A percentile compares a stretch with the other conserved stretches of the same genome.
phyloP scores from a whole-genome alignment of 2,797 vertebrate species.

The Cercopithecus petaurista region DNA sequence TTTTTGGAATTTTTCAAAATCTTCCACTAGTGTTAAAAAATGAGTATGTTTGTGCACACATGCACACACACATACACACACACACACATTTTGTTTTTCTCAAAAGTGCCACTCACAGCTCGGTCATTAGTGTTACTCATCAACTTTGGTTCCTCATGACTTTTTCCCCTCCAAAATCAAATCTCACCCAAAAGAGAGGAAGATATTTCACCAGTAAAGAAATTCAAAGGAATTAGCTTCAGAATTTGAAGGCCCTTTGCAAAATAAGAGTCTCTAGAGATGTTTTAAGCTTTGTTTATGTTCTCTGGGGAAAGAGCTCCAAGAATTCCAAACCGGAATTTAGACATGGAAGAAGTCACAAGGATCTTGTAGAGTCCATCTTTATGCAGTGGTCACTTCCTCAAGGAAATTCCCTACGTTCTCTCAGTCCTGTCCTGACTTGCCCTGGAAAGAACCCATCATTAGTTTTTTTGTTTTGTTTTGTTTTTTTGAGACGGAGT shows the following conservation, averaged over 20 bases:
- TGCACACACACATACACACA: not conserved
- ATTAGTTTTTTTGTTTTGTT: not conserved
- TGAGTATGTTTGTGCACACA: no score
- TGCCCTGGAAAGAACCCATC: not conserved
- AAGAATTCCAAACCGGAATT: conserved; percentile 6
- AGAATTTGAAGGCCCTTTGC: not conserved
- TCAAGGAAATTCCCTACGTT: not conserved
- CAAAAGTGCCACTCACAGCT: not conserved
- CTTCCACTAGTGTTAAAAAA: not conserved
- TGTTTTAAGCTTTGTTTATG: not conserved
- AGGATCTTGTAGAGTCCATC: not conserved
- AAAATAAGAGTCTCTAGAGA: not conserved
- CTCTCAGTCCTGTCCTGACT: not conserved
- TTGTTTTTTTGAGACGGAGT: not conserved
- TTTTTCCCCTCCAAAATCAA: not conserved
- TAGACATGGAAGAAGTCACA: not conserved
- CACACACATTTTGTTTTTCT: not conserved
- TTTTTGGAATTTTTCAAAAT: not conserved
- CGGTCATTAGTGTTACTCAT: not conserved
- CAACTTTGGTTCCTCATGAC: not conserved
- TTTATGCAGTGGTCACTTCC: not conserved
- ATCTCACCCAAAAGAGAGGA: not conserved
- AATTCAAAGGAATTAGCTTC: not conserved
- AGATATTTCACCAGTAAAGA: not conserved
- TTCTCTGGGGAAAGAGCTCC: not conserved